These are phyloP conservation scores for Amiota minor DNA, from an alignment of 2,888 invertebrate genomes.

Conservation along the genomic window DNA sequence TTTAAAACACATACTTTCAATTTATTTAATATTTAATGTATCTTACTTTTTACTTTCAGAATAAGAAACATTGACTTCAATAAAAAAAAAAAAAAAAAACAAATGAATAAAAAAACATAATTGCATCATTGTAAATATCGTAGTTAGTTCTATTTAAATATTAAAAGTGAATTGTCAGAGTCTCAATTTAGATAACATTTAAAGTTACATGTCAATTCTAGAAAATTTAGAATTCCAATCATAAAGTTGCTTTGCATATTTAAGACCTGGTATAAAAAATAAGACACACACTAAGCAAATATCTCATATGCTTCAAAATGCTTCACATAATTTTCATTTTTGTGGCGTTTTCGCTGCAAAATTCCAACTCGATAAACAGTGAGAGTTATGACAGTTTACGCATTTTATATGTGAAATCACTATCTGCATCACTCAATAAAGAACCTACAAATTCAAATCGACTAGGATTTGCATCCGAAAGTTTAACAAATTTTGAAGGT, in stretches of 20 bases:
- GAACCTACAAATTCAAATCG: neutral
- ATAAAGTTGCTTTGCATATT: neutral
- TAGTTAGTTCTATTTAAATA: constrained; percentile 16
- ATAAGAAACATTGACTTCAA: neutral
- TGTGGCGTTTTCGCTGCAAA: constrained; percentile 58
- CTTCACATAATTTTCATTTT: constrained; percentile 56
- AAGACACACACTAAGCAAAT: neutral
- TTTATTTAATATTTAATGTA: too few species aligned
- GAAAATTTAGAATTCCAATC: neutral
- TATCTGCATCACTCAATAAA: neutral
- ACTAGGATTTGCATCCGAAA: neutral
- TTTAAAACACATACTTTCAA: too few species aligned
- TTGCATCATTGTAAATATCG: constrained; percentile 3
- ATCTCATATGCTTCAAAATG: constrained; percentile 50
- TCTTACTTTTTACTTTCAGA: constrained; percentile 8
- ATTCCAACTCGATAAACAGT: constrained; percentile 39
- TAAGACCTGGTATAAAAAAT: neutral
- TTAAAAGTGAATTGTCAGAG: neutral
- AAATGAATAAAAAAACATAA: constrained; percentile 4
- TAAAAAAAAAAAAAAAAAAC: neutral
- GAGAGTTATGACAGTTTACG: constrained; percentile 27
- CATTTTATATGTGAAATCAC: neutral
- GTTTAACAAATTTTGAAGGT: neutral
- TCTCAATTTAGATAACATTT: neutral
- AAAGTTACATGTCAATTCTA: constrained; percentile 8